Evolutionary conservation across 2,888 invertebrate species (phyloP).

Genomic region (Leptinotarsa juncta): DNA sequence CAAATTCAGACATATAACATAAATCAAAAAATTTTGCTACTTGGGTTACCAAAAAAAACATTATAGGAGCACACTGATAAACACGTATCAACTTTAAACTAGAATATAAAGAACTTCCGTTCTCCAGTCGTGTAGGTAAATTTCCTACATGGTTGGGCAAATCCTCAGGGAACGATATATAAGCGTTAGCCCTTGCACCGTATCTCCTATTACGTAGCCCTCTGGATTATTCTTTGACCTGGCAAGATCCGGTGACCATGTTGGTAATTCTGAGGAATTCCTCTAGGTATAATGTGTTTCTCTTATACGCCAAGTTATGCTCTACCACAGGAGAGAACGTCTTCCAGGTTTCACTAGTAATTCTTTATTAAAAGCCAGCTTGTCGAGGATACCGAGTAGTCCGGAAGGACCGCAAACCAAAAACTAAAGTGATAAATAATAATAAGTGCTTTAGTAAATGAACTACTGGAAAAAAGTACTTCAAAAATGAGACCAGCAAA

Average conservation of each 20-base stretch:
- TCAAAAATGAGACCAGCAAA: background rate
- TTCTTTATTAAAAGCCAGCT: conserved; percentile 43
- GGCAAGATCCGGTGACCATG: conserved; percentile 62
- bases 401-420: conserved; percentile 26
- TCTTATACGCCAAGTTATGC: conserved; percentile 61
- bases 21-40: no score
- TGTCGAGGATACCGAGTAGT: conserved; percentile 25
- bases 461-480: background rate
- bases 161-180: conserved; percentile 53
- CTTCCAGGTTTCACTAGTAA: conserved; percentile 45
- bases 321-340: conserved; percentile 49
- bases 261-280: conserved; percentile 57
- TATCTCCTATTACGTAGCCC: conserved; percentile 59
- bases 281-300: conserved; percentile 64
- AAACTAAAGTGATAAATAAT: conserved; percentile 39
- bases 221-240: conserved; percentile 62
- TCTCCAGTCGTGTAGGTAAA: conserved; percentile 35
- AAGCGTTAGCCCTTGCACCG: conserved; percentile 55
- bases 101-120: background rate
- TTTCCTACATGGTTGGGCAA: conserved; percentile 36
- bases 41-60: no score
- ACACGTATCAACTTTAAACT: background rate
- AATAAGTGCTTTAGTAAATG: conserved; percentile 28
- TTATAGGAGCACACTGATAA: no score
- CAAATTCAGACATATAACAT: no score